Evolutionary conservation across 1,140 invertebrate species (phyloP).

Genomic region (Drosophila quadrilineata): DNA sequence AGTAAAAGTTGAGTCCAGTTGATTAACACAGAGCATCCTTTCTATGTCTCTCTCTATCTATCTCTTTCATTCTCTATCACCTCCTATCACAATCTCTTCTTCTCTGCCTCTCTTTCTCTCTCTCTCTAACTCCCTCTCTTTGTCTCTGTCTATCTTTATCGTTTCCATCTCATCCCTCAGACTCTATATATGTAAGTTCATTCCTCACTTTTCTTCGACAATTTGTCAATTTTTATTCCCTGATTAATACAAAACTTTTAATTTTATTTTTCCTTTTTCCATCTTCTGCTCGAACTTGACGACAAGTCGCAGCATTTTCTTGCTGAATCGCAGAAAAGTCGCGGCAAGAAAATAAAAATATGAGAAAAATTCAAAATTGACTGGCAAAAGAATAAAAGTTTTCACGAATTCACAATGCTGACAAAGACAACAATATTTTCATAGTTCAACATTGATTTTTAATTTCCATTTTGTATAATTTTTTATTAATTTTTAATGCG

Average conservation of each 20-base stretch:
- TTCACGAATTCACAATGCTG: constrained; percentile 21
- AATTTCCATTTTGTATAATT: too few relatives aligned
- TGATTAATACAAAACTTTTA: constrained; percentile 71
- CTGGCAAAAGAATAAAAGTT: constrained; percentile 28
- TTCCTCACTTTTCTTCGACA: constrained; percentile 39
- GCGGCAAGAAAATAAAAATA: constrained; percentile 1
- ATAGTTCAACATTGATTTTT: constrained; percentile 76
- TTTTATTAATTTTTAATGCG: constrained; percentile 4
- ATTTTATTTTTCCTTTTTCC: constrained; percentile 29
- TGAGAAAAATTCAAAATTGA: constrained; percentile 5
- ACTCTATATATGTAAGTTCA: too few relatives aligned
- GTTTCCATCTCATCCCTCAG: too few relatives aligned
- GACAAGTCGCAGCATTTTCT: too few relatives aligned
- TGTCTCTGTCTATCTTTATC: neutral
- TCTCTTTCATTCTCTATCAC: too few relatives aligned
- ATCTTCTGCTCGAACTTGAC: neutral
- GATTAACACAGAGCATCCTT: constrained; percentile 48
- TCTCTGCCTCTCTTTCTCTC: neutral
- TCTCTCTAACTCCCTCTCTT: neutral
- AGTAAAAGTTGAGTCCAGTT: constrained; percentile 37
- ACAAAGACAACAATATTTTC: constrained; percentile 63
- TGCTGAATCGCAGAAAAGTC: constrained; percentile 49
- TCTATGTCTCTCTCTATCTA: neutral
- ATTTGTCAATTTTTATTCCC: constrained; percentile 58
- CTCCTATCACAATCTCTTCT: neutral